phyloP scores from a whole-genome alignment of 64 coral and sea anemone genomes.

The Montipora sp. region DNA sequence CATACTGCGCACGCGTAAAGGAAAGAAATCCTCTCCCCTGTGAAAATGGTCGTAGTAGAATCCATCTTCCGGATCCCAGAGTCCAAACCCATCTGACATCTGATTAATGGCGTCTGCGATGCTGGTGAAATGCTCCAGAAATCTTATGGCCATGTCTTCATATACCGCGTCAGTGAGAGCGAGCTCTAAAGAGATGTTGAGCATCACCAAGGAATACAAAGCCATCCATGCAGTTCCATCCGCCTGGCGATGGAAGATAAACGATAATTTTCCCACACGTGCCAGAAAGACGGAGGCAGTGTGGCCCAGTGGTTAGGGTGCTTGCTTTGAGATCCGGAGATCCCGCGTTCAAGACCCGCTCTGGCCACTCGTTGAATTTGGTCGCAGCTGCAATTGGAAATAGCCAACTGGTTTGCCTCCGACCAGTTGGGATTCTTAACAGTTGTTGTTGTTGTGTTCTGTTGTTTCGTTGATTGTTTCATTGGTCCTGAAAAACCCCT shows the following conservation, averaged over 20 bases:
- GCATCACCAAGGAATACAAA: slow-evolving; percentile 84
- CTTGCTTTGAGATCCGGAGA: too few species aligned
- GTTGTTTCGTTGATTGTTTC: too few species aligned
- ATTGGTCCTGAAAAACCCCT: too few species aligned
- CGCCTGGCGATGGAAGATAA: slow-evolving; percentile 31
- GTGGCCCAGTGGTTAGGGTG: too few species aligned
- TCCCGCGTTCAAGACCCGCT: too few species aligned
- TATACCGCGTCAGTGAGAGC: slow-evolving; percentile 68
- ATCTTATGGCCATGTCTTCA: slow-evolving; percentile 84
- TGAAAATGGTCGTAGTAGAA: slow-evolving; percentile 86
- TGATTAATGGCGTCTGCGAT: slow-evolving; percentile 88
- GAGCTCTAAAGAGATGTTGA: slow-evolving; percentile 79
- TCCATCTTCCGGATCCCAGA: slow-evolving; percentile 83
- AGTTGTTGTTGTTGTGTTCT: too few species aligned
- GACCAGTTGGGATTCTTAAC: too few species aligned
- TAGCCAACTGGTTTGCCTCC: too few species aligned
- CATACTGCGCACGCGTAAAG: slow-evolving; percentile 81
- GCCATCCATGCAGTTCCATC: slow-evolving; percentile 97
- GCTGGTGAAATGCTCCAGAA: slow-evolving; percentile 84
- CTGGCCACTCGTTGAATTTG: too few species aligned
- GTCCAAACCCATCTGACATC: slow-evolving; percentile 75
- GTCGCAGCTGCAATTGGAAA: too few species aligned
- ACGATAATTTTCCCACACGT: background rate
- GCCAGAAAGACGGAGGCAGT: too few species aligned
- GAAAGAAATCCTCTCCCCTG: slow-evolving; percentile 6